Conservation (phyloP, 2,797 vertebrate genomes). For the Rousettus madagascariensis region DNA sequence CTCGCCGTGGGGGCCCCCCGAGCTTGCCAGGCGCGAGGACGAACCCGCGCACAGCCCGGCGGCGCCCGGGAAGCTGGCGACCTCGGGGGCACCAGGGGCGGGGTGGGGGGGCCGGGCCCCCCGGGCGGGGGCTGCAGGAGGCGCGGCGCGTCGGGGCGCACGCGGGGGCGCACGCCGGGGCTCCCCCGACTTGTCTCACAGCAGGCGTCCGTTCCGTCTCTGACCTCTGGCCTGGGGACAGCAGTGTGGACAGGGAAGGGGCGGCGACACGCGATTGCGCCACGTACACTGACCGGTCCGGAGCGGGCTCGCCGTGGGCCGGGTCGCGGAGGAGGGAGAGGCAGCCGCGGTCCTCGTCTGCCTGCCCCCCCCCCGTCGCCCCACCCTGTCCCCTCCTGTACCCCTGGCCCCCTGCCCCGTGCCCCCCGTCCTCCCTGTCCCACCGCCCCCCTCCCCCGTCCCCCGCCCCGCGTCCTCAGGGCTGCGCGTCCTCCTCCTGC, state of each 20-base stretch:
- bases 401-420: no score
- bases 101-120: neutral
- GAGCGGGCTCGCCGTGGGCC: neutral
- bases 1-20: no score
- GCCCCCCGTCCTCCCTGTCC: no score
- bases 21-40: no score
- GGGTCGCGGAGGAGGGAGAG: no score
- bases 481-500: neutral
- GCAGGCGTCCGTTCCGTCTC: slow-evolving; percentile 49
- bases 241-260: slow-evolving; percentile 63
- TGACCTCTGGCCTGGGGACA: slow-evolving; percentile 61
- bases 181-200: neutral
- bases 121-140: neutral
- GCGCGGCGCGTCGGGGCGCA: neutral
- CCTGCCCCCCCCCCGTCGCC: no score
- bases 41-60: no score
- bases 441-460: neutral
- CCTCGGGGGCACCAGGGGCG: no score
- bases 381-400: no score
- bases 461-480: neutral
- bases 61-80: no score
- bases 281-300: slow-evolving; percentile 50
- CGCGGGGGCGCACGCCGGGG: neutral
- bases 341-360: no score
- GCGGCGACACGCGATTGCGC: slow-evolving; percentile 3